Evolutionary conservation across 2,113 vertebrate species (phyloP).

Genomic region (Aptenodytes forsteri): DNA sequence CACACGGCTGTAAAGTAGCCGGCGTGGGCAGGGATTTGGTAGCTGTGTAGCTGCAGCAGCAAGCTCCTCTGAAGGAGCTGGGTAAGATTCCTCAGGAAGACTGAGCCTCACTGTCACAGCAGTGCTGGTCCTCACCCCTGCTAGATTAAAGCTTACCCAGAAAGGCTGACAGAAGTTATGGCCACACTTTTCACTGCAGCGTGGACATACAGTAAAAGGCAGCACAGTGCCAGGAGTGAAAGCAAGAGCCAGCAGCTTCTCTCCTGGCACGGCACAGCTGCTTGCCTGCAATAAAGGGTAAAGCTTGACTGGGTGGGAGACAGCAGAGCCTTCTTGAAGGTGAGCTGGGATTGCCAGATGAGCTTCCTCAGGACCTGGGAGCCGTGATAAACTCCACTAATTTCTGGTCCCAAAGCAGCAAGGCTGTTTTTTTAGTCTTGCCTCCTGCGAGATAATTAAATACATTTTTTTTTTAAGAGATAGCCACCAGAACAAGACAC

Average conservation of each 20-base stretch:
- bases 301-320: neutral
- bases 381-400: neutral
- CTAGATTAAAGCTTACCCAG: neutral
- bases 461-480: neutral
- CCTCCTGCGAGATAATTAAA: neutral
- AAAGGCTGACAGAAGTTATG: neutral
- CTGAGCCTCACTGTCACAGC: neutral
- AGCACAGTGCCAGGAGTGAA: neutral
- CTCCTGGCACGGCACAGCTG: neutral
- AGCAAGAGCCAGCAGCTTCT: neutral
- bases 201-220: neutral
- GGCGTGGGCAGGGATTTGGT: neutral
- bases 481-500: neutral
- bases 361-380: neutral
- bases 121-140: neutral
- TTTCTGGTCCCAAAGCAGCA: neutral
- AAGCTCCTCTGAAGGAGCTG: neutral
- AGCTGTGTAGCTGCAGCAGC: neutral
- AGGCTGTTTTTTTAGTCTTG: neutral
- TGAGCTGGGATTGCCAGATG: neutral
- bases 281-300: neutral
- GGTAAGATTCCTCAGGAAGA: neutral
- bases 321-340: neutral
- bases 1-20: neutral
- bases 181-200: neutral